These are phyloP conservation scores for Aurelia sp. DNA, from an alignment of 30 jellyfish, hydroid and myxozoan genomes.

Conservation along the genomic window DNA sequence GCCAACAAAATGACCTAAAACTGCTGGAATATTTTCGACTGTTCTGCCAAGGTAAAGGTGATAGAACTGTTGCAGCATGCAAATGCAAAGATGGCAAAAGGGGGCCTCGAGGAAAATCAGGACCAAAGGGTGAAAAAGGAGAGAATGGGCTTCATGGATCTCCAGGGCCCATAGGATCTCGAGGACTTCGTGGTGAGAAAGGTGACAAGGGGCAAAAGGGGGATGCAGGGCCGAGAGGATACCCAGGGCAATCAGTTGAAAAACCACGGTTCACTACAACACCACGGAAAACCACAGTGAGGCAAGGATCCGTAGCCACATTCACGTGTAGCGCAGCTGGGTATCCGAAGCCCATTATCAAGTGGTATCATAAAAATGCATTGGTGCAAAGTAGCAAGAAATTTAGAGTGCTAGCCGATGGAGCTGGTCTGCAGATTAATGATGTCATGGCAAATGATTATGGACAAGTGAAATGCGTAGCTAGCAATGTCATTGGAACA, in stretches of 20 bases:
- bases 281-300: neutral
- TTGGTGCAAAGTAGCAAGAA: neutral
- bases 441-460: conserved; percentile 1
- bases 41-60: no score
- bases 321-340: conserved; percentile 36
- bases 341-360: conserved; percentile 27
- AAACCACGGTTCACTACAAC: conserved; percentile 1
- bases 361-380: conserved; percentile 5
- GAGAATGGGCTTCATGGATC: neutral
- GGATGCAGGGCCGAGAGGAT: conserved; percentile 54
- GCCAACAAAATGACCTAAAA: no score
- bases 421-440: conserved; percentile 18
- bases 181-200: neutral
- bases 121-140: conserved; percentile 17
- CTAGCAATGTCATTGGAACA: conserved; percentile 26
- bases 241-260: conserved; percentile 36
- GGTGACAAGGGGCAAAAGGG: conserved; percentile 30
- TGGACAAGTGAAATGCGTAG: conserved; percentile 26
- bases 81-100: neutral
- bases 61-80: no score
- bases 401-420: neutral
- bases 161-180: neutral
- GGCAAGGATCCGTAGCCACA: conserved; percentile 6
- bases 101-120: conserved; percentile 19
- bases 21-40: no score